phyloP scores from a whole-genome alignment of 2,113 vertebrate species.

The Acinonyx jubatus region DNA sequence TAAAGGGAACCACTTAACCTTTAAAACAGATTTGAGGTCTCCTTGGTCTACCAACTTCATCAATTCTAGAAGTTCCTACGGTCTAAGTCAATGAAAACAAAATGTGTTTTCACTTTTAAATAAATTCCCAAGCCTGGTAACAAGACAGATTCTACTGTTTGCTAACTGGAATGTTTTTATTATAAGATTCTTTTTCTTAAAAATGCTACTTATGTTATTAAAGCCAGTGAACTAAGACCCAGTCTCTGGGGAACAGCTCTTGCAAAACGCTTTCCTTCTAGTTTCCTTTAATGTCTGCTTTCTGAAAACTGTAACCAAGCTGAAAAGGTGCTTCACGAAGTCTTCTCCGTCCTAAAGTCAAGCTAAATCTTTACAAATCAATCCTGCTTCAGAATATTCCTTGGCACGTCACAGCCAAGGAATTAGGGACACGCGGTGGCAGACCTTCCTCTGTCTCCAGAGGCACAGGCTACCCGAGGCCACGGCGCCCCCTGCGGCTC shows the following conservation, averaged over 20 bases:
- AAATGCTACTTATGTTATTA: not conserved
- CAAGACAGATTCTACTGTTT: not conserved
- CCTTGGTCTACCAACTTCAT: not conserved
- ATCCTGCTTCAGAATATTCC: not conserved
- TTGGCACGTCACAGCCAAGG: too few relatives aligned
- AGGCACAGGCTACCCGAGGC: accelerated
- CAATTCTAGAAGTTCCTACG: not conserved
- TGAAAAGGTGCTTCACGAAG: not conserved
- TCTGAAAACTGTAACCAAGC: not conserved
- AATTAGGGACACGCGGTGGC: not conserved
- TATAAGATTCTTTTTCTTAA: not conserved
- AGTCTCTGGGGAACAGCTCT: not conserved
- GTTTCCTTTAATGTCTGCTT: not conserved
- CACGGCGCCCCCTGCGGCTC: accelerated
- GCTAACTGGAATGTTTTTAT: not conserved
- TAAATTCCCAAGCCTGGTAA: not conserved
- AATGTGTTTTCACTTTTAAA: not conserved
- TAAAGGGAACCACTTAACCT: not conserved
- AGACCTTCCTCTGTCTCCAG: not conserved
- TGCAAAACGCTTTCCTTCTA: not conserved
- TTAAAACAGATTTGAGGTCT: not conserved
- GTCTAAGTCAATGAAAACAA: not conserved
- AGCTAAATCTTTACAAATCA: not conserved
- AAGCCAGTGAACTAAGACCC: not conserved
- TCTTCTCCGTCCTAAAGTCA: not conserved